phyloP scores from a whole-genome alignment of 1,140 invertebrate species.

The Pseudomyrmex pallidus region DNA sequence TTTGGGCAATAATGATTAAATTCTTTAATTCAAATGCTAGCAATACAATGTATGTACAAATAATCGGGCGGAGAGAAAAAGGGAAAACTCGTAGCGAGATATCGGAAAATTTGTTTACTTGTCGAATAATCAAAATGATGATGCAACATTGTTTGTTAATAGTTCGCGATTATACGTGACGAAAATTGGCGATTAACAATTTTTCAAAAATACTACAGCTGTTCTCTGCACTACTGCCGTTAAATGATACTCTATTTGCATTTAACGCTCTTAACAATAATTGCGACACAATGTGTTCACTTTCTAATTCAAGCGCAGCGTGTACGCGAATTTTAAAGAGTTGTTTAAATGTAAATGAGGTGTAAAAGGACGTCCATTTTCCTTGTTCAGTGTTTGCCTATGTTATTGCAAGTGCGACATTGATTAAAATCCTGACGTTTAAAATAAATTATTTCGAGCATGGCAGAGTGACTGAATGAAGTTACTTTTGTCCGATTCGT shows the following conservation, averaged over 20 bases:
- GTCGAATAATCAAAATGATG: conserved; percentile 23
- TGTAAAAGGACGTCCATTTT: conserved; percentile 61
- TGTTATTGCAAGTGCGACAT: conserved; percentile 60
- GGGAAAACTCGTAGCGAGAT: not conserved
- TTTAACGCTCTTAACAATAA: conserved; percentile 62
- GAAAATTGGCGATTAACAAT: conserved; percentile 51
- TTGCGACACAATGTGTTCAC: conserved; percentile 59
- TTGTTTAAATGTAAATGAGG: conserved; percentile 63
- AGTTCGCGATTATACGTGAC: conserved; percentile 29
- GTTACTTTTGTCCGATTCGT: conserved; percentile 31
- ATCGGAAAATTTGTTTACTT: not conserved
- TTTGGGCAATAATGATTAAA: not conserved
- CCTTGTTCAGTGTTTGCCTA: conserved; percentile 56
- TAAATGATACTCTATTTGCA: conserved; percentile 61
- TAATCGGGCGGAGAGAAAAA: conserved; percentile 1
- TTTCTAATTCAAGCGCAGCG: conserved; percentile 57
- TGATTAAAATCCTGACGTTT: conserved; percentile 58
- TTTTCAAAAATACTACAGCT: conserved; percentile 58
- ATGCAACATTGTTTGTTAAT: conserved; percentile 14
- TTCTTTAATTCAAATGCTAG: not conserved
- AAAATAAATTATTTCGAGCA: conserved; percentile 50
- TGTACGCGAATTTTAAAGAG: conserved; percentile 60
- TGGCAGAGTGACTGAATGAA: conserved; percentile 23
- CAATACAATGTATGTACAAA: conserved; percentile 6
- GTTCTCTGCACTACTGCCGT: conserved; percentile 36